Evolutionary conservation across 2,113 vertebrate genomes (phyloP).

Genomic region (Gavialis gangeticus): DNA sequence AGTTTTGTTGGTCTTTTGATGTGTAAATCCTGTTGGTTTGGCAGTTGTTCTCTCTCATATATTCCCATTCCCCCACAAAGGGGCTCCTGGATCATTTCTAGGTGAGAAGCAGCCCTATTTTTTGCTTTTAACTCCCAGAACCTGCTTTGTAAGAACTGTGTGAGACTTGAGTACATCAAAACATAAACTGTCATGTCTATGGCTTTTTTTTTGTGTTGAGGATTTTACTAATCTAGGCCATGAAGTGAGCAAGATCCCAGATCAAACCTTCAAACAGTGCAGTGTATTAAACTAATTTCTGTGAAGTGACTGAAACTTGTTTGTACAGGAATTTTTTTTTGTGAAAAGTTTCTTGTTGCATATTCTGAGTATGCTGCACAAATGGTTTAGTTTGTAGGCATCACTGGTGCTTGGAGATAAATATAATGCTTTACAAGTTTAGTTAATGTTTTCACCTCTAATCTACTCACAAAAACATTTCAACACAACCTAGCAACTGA

Average conservation of each 20-base stretch:
- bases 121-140: background rate
- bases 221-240: background rate
- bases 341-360: background rate
- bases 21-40: background rate
- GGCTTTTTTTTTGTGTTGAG: background rate
- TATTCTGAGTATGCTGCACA: background rate
- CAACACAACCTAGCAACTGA: background rate
- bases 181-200: no score
- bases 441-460: no score
- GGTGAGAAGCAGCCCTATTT: background rate
- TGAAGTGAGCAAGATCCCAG: background rate
- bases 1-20: background rate
- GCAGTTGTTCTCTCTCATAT: background rate
- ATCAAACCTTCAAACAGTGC: background rate
- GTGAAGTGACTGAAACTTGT: background rate
- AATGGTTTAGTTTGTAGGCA: background rate
- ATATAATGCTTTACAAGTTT: background rate
- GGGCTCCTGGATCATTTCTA: background rate
- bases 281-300: background rate
- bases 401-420: background rate
- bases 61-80: background rate
- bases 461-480: no score
- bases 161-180: background rate
- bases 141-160: background rate
- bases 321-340: background rate